phyloP scores from a whole-genome alignment of 2,888 invertebrate genomes.

The Perdita meconis region DNA sequence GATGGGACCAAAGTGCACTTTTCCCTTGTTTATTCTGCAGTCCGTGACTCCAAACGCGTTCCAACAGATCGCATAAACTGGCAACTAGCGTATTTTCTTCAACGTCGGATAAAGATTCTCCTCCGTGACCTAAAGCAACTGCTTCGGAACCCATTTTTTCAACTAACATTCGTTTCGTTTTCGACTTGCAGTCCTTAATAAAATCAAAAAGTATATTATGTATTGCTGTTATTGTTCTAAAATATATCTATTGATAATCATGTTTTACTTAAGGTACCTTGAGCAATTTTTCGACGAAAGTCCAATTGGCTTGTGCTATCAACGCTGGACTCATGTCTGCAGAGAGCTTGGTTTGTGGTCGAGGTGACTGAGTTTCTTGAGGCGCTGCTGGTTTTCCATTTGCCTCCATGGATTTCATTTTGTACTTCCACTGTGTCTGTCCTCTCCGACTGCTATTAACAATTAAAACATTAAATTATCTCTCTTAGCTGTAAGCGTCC shows the following conservation, averaged over 20 bases:
- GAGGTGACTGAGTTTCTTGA: conserved; percentile 82
- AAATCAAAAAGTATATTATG: no score
- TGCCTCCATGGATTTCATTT: conserved; percentile 82
- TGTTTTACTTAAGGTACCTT: conserved; percentile 87
- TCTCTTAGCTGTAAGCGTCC: no score
- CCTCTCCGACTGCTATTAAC: conserved; percentile 80
- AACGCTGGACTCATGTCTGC: conserved; percentile 93
- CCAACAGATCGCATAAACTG: conserved; percentile 98
- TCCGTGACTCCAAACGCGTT: conserved; percentile 99
- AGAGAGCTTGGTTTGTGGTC: conserved; percentile 85
- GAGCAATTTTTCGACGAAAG: conserved; percentile 98
- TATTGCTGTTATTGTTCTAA: no score
- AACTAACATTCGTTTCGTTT: conserved; percentile 99
- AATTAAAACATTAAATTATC: neutral
- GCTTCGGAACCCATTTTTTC: conserved; percentile 99
- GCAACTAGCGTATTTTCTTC: conserved; percentile 99
- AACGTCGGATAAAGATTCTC: conserved; percentile 90
- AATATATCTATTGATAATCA: neutral
- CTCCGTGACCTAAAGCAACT: conserved; percentile 95
- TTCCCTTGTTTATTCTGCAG: conserved; percentile 98
- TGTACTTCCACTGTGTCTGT: conserved; percentile 83
- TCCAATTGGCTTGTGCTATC: conserved; percentile 98
- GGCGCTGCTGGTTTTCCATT: conserved; percentile 79
- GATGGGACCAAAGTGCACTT: conserved; percentile 98
- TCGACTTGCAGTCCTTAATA: conserved; percentile 93